A percentile compares a stretch with the other conserved stretches of the same genome.
Evolutionary conservation across 2,797 vertebrate genomes (phyloP).

Genomic region (Lepilemur septentrionalis): DNA sequence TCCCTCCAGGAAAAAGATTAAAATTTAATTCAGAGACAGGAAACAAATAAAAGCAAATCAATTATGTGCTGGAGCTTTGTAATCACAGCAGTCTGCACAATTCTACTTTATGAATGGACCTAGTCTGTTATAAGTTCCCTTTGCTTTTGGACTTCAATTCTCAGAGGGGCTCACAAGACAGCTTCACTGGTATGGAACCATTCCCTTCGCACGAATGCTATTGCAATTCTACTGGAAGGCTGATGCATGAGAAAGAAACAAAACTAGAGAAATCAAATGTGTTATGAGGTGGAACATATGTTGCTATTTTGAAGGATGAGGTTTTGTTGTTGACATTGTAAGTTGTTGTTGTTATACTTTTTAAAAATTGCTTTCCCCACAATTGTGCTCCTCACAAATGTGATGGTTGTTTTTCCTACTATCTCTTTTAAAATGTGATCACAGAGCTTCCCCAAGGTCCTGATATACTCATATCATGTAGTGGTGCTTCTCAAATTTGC

Average conservation of each 20-base stretch:
- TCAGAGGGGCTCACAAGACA: background rate
- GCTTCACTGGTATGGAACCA: background rate
- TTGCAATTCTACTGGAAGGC: background rate
- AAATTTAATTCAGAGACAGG: constrained; percentile 54
- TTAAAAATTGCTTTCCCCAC: background rate
- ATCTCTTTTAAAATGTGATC: background rate
- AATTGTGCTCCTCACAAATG: background rate
- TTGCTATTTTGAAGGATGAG: background rate
- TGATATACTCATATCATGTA: background rate
- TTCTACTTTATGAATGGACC: background rate
- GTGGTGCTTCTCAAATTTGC: background rate
- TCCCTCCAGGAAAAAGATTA: constrained; percentile 43
- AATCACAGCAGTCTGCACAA: background rate
- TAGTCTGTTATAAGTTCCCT: background rate
- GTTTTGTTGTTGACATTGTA: background rate
- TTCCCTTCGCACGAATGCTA: background rate
- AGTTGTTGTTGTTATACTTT: background rate
- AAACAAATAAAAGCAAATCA: constrained; percentile 49
- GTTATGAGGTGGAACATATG: too few species aligned
- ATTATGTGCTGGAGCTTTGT: background rate
- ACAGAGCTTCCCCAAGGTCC: background rate
- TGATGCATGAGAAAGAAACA: background rate
- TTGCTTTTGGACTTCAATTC: background rate
- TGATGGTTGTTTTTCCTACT: background rate
- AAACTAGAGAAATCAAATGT: background rate